Evolutionary conservation across 2,797 vertebrate genomes (phyloP), one percentile per base, ranked within the genome.

Genomic region (Apogon hyalosoma): DNA sequence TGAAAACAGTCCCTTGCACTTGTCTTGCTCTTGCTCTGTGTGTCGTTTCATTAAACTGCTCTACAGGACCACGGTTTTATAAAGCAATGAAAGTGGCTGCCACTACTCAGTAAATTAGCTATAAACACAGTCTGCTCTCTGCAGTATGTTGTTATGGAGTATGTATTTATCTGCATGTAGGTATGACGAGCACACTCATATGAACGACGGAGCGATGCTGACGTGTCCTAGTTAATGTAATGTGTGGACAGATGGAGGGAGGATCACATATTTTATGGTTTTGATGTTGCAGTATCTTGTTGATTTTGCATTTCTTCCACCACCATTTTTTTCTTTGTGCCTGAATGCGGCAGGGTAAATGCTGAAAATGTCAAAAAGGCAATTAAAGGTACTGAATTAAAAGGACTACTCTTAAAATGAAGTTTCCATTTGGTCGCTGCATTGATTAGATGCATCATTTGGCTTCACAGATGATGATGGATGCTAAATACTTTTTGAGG

Each of bases 221-320:
- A 67, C 58, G 53, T 84, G 82, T 81, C 75, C 78, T 80, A 80
- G 78, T 85, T 83, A 64, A 41, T 76, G 60, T 49, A 73, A 50
- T 63, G 61, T 61, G 49, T 75, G 72, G 87, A 86, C 88, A 91
- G 88, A 92, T 89, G 85, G 86, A 87, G 83, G 83, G 76, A 88
- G 87, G 71, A 82, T 86, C 75, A 83, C 68, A 71, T 80, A 74
- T 80, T 89, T 80, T 60, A 59, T 60, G 53, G 67, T 51, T 38
- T 12, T 51, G 50, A 68, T 70, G 59, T 59, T 75, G 66, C 58
- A 58, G 42, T n/a, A 53, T 59, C 47, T 52, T 60, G 16, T 66
- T 47, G 62, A 63, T 64, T 12, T 70, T 54, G 55, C 58, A 54
- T 78, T 49, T 66, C 31, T 45, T 36, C 7, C 33, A 10, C 33